Conservation (phyloP, 2,888 invertebrate genomes). For the Spilosoma lubricipeda region DNA sequence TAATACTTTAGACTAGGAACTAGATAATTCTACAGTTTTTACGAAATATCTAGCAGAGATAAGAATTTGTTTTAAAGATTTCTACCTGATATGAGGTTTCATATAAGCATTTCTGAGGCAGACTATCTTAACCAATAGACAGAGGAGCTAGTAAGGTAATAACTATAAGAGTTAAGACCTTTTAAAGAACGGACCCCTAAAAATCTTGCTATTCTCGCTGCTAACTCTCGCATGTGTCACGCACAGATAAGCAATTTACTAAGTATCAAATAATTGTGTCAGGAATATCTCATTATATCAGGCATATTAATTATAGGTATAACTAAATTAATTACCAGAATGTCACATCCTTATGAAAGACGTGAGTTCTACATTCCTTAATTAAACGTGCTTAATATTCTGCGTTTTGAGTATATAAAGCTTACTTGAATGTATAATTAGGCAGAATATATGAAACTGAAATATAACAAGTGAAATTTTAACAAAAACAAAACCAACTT, state of each 20-base stretch:
- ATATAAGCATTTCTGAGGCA: too few relatives aligned
- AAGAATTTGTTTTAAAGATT: too few relatives aligned
- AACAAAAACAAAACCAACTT: too few relatives aligned
- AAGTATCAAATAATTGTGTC: neutral
- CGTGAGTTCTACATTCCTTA: neutral
- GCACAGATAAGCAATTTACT: constrained; percentile 5
- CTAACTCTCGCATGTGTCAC: constrained; percentile 1
- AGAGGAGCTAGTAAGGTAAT: too few relatives aligned
- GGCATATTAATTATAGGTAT: neutral
- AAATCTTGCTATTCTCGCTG: neutral
- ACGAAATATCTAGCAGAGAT: too few relatives aligned
- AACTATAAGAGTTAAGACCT: neutral
- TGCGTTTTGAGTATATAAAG: neutral
- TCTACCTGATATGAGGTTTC: too few relatives aligned
- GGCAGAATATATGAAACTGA: neutral
- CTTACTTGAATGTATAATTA: neutral
- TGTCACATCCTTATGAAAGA: neutral
- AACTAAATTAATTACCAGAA: neutral
- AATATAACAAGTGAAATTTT: too few relatives aligned
- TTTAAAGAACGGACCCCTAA: neutral
- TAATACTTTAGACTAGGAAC: too few relatives aligned
- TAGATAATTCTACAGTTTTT: too few relatives aligned
- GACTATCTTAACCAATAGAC: neutral
- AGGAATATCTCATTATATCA: neutral
- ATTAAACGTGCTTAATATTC: neutral